Base-by-base conservation (phyloP, 1,140 invertebrate species). In the Leptinotarsa undecemlineata region DNA sequence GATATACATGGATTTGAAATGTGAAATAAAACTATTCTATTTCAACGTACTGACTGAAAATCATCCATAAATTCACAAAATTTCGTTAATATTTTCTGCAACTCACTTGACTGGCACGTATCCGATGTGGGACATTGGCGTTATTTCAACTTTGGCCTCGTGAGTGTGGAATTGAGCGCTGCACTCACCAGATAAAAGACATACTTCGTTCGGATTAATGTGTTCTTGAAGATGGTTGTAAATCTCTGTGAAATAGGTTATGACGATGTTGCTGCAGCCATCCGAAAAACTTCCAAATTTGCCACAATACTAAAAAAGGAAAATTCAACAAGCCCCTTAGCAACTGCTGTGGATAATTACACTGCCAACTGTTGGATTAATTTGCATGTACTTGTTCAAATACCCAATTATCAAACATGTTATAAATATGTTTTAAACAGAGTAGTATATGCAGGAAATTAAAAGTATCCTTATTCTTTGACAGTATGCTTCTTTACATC, bases 101-200 rank as follows among this genome's bases (percentile, higher is more conserved):
- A 78, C 77, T 81, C 80, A 83, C 82, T 72, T 76, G 3, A 88
- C 79, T 70, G 85, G 85, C 20, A 89, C 87, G 82, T 88, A 85
- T 60, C 89, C 89, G 76, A 89, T 86, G 68, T 86, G 86, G 4
- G 88, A 89, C 33, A 87, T 74, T 48, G 88, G 87, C 42, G 86
- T 87, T 57, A 90, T 89, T 81, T 91, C 85, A 73, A 91, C 87
- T 48, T 90, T 87, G 19, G 72, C 42, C 21, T 86, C 84, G 72
- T 94, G 92, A 21, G 87, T 87, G 79, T 93, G 92, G 83, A 88
- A 93, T 74, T 85, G 87, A 21, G 84, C 79, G 13, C 86, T 85
- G 81, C 93, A 95, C 77, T 93, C 90, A 42, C 93, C 94, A 68
- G 91, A 89, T 23, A 95, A 81, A 79, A 93, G 89, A 81, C 94